Conservation (phyloP, 2,113 vertebrate genomes). For the Hemibagrus wyckioides region DNA sequence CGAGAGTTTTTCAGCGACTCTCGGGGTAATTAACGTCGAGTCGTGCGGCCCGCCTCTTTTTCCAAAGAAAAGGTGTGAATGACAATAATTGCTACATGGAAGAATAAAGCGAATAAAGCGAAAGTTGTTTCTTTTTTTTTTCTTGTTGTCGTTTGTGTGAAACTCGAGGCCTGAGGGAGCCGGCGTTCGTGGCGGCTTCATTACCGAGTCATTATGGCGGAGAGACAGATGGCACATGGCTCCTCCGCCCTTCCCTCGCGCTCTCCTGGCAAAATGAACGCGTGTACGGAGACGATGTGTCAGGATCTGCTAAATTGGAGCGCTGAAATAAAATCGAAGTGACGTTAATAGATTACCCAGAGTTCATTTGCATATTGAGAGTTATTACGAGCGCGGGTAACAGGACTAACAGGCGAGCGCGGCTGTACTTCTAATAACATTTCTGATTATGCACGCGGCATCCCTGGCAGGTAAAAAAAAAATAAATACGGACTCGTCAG, state of each 20-base stretch:
- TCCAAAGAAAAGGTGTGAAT: slow-evolving; percentile 54
- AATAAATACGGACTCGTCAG: slow-evolving; percentile 70
- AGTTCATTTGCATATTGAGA: slow-evolving; percentile 75
- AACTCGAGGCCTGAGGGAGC: slow-evolving; percentile 57
- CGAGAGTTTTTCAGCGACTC: slow-evolving; percentile 61
- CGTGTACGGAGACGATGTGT: slow-evolving; percentile 64
- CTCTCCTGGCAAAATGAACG: slow-evolving; percentile 68
- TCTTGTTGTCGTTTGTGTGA: slow-evolving; percentile 40
- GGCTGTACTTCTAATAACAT: slow-evolving; percentile 69
- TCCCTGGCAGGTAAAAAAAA: slow-evolving; percentile 63
- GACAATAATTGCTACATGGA: slow-evolving; percentile 71
- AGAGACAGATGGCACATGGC: slow-evolving; percentile 72
- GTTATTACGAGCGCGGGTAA: slow-evolving; percentile 67
- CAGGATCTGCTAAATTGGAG: slow-evolving; percentile 72
- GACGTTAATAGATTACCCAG: slow-evolving; percentile 79
- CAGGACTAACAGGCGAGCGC: slow-evolving; percentile 66
- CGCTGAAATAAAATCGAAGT: slow-evolving; percentile 73
- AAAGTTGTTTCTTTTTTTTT: slow-evolving; percentile 68
- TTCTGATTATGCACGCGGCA: slow-evolving; percentile 72
- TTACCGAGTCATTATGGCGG: slow-evolving; percentile 66
- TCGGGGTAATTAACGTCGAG: slow-evolving; percentile 72
- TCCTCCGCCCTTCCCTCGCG: slow-evolving; percentile 55
- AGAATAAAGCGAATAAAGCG: slow-evolving; percentile 62
- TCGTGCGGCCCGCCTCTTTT: slow-evolving; percentile 61
- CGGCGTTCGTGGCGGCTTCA: slow-evolving; percentile 63